Conservation (phyloP, 2,113 vertebrate genomes). For the Ascaphus truei region DNA sequence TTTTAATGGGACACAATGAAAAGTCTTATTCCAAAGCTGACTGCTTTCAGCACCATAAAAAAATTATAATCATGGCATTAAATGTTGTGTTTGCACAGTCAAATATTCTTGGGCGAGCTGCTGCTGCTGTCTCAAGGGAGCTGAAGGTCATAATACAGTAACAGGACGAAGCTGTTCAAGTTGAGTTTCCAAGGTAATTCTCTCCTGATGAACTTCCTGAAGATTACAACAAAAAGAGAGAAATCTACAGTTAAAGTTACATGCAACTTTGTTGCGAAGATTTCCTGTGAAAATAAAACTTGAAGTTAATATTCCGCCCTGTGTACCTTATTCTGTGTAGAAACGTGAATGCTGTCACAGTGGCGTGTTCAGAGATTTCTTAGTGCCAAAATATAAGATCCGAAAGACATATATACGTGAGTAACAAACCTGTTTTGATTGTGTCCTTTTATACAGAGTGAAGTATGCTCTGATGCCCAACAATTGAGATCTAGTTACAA, state of each 20-base stretch:
- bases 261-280: neutral
- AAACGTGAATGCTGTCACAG: no score
- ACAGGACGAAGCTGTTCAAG: slow-evolving; percentile 85
- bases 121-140: neutral
- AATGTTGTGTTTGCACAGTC: neutral
- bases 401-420: no score
- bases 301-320: no score
- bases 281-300: no score
- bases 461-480: no score
- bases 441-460: no score
- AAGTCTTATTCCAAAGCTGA: neutral
- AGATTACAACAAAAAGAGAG: slow-evolving; percentile 38
- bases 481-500: no score
- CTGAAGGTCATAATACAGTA: slow-evolving; percentile 71
- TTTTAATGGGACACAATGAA: neutral
- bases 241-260: no score
- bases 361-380: no score
- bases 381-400: no score
- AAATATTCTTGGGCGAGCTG: neutral
- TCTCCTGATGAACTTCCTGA: slow-evolving; percentile 89
- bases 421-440: no score
- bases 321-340: no score
- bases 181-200: slow-evolving; percentile 88
- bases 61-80: neutral
- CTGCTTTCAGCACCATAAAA: neutral